Conservation (phyloP, 2,888 invertebrate genomes). For the Tortrix viridana region DNA sequence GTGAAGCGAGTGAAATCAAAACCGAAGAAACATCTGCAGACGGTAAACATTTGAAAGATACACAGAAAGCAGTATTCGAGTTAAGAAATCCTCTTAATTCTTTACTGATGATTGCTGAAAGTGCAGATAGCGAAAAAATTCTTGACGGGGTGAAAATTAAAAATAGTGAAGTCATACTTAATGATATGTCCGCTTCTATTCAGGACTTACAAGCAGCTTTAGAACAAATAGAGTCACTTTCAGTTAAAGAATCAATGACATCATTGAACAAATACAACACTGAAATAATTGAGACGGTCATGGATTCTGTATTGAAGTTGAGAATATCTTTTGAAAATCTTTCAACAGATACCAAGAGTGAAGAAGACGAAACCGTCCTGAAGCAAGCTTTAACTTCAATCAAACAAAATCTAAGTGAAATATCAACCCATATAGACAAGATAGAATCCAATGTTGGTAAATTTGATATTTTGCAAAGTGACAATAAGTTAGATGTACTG, state of each 20-base stretch:
- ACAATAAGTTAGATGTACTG: slow-evolving; percentile 71
- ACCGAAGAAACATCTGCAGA: slow-evolving; percentile 60
- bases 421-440: slow-evolving; percentile 60
- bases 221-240: slow-evolving; percentile 77
- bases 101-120: slow-evolving; percentile 64
- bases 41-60: slow-evolving; percentile 66
- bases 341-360: slow-evolving; percentile 57
- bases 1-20: slow-evolving; percentile 66
- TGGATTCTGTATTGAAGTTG: slow-evolving; percentile 86
- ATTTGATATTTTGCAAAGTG: slow-evolving; percentile 71
- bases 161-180: slow-evolving; percentile 67
- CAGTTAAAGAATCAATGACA: slow-evolving; percentile 79
- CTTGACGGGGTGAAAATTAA: slow-evolving; percentile 53
- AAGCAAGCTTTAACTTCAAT: slow-evolving; percentile 61
- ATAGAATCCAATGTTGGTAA: slow-evolving; percentile 64
- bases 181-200: slow-evolving; percentile 76
- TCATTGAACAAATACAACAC: slow-evolving; percentile 77
- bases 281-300: slow-evolving; percentile 86
- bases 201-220: slow-evolving; percentile 78
- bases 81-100: slow-evolving; percentile 67
- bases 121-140: slow-evolving; percentile 58
- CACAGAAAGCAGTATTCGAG: slow-evolving; percentile 74
- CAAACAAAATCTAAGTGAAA: slow-evolving; percentile 65
- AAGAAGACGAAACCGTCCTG: slow-evolving; percentile 58
- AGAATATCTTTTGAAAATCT: slow-evolving; percentile 83